Percentiles rank a stretch among this genome's conserved stretches.
Conservation (phyloP, 1,140 invertebrate species). For the Drosophila mojavensis region DNA sequence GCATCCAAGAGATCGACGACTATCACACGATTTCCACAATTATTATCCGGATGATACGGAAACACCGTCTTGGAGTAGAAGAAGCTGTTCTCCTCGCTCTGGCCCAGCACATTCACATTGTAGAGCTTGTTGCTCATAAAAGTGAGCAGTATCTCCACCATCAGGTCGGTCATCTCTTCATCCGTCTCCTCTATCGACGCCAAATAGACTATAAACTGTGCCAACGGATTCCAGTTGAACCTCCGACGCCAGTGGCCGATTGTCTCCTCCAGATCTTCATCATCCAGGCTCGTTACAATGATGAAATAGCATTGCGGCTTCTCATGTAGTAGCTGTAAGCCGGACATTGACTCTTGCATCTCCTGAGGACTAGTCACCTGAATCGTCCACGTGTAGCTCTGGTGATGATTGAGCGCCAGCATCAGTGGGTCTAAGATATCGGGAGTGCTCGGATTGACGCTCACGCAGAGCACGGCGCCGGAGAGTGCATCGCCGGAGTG, state of each 20-base stretch:
- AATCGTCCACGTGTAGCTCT: conserved; percentile 56
- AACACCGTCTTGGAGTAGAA: conserved; percentile 71
- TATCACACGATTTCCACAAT: conserved; percentile 80
- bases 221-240: conserved; percentile 78
- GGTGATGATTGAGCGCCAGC: conserved; percentile 36
- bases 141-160: conserved; percentile 67
- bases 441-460: conserved; percentile 42
- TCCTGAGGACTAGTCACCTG: conserved; percentile 40
- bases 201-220: conserved; percentile 77
- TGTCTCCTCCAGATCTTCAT: conserved; percentile 70
- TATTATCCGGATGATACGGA: conserved; percentile 80
- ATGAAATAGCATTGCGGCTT: conserved; percentile 80
- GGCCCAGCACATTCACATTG: conserved; percentile 77
- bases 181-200: conserved; percentile 72
- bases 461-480: conserved; percentile 65
- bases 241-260: conserved; percentile 65
- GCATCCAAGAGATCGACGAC: conserved; percentile 69
- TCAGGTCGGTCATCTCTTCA: conserved; percentile 78
- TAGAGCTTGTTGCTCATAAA: conserved; percentile 80
- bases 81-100: conserved; percentile 67
- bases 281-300: conserved; percentile 65
- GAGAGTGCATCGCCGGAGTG: conserved; percentile 62
- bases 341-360: background rate
- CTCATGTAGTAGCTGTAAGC: conserved; percentile 44
- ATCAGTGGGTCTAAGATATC: conserved; percentile 57